Evolutionary conservation across 2,888 invertebrate genomes (phyloP).

Genomic region (Eristalis tenax): DNA sequence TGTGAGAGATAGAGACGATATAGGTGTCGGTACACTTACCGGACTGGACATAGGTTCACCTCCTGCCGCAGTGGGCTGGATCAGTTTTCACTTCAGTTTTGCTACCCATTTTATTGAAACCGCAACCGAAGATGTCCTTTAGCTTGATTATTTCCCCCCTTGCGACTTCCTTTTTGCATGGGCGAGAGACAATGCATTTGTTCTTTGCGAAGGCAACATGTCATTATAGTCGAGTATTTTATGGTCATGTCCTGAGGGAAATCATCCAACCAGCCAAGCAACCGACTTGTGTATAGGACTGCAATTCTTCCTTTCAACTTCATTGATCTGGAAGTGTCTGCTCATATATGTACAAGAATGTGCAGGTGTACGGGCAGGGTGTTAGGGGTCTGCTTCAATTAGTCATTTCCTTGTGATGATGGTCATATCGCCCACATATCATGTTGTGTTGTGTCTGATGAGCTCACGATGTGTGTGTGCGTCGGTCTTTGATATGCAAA

Average conservation of each 20-base stretch:
- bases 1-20: background rate
- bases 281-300: slow-evolving; percentile 48
- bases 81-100: slow-evolving; percentile 19
- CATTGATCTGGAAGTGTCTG: slow-evolving; percentile 36
- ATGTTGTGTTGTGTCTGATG: background rate
- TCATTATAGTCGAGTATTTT: slow-evolving; percentile 52
- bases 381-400: slow-evolving; percentile 26
- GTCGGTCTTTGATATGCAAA: slow-evolving; percentile 16
- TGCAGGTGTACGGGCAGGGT: background rate
- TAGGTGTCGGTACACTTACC: background rate
- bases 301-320: slow-evolving; percentile 54
- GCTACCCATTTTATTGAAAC: slow-evolving; percentile 40
- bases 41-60: background rate
- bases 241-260: slow-evolving; percentile 61
- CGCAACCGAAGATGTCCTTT: slow-evolving; percentile 28
- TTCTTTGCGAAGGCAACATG: slow-evolving; percentile 18
- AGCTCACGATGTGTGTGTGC: background rate
- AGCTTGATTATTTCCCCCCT: slow-evolving; percentile 28
- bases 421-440: background rate
- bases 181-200: slow-evolving; percentile 35
- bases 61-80: background rate
- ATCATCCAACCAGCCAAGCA: slow-evolving; percentile 27
- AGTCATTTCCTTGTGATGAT: slow-evolving; percentile 15
- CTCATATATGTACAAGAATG: background rate
- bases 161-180: background rate